Base-by-base conservation (phyloP, 1,140 invertebrate genomes). In the Lucilia sericata region DNA sequence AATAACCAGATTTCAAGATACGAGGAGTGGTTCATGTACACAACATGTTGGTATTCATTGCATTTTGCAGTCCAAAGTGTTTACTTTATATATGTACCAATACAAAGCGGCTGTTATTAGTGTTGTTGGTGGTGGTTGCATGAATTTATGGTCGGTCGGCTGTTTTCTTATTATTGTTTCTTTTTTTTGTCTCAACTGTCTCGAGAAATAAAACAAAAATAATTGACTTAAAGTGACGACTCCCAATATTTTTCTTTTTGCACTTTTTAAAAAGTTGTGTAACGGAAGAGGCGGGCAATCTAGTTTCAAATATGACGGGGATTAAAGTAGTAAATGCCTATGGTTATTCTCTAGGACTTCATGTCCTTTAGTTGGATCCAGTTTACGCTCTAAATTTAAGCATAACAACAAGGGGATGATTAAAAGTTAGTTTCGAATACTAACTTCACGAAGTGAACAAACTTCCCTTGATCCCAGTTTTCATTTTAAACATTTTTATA, bases 121-220 rank as follows among this genome's bases (percentile, higher is more conserved):
- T 42, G 0, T 0, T 42, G 0, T 0, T 42, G 5, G 42, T 42
- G 55, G 2, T 60, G 55, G n/a, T n/a, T 60, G 14, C 17, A 60
- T 60, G 14, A n/a, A 60, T 60, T 60, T 60, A 60, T 60, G 17
- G 55, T 60, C 55, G 55, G 55, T 60, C 55, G 55, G 14, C 5
- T 14, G 55, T 60, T 60, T n/a, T 60, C n/a, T 17, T n/a, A 60
- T 60, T 60, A 7, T 60, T 17, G 13, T 60, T 60, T 60, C n/a
- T 60, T 7, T 60, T 60, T n/a, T n/a, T 60, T 60, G 13, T 60
- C 14, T n/a, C 14, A 60, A n/a, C 14, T 60, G 55, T 60, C 14
- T 60, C 14, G 55, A 60, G 14, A 60, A 60, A 60, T 60, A 60
- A n/a, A 60, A n/a, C 55, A 60, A 60, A 60, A 60, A 60, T 60